Evolutionary conservation across 2,797 vertebrate genomes (phyloP).

Genomic region (Nannoperca obscura): DNA sequence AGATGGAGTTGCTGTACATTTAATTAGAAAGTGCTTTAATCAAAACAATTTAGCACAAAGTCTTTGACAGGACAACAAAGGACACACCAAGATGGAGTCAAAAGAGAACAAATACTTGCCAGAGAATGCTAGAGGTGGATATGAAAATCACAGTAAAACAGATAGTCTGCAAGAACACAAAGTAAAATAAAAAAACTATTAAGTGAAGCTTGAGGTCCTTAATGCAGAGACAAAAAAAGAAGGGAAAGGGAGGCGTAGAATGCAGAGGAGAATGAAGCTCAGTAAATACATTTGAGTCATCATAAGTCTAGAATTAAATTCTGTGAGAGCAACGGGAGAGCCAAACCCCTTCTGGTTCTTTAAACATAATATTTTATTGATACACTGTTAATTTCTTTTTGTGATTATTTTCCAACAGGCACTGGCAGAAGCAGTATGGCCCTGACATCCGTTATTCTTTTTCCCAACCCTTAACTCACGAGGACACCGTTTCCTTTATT

Average conservation of each 20-base stretch:
- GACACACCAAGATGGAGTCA: conserved; percentile 34
- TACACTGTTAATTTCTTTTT: not conserved
- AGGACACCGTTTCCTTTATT: conserved; percentile 18
- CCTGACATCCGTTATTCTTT: conserved; percentile 16
- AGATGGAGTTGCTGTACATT: conserved; percentile 40
- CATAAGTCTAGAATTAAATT: not conserved
- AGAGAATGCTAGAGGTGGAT: conserved; percentile 3
- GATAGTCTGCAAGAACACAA: conserved; percentile 22
- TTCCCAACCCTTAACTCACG: conserved; percentile 7
- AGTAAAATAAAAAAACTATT: conserved; percentile 6
- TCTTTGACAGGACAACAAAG: conserved; percentile 53
- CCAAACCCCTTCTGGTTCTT: not conserved
- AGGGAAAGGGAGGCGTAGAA: not conserved
- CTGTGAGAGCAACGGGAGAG: not conserved
- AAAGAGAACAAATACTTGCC: conserved; percentile 31
- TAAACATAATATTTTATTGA: conserved; percentile 1
- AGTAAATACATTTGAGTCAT: conserved; percentile 2
- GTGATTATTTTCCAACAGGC: conserved; percentile 17
- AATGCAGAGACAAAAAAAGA: not conserved
- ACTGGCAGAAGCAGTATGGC: not conserved
- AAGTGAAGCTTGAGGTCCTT: not conserved
- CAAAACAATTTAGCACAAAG: conserved; percentile 48
- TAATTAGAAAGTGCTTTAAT: conserved; percentile 57
- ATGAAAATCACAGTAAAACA: conserved; percentile 22
- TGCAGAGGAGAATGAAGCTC: not conserved